A percentile compares a stretch with the other conserved stretches of the same genome.
Evolutionary conservation across 2,888 invertebrate species (phyloP).

Genomic region (Chrysomela aeneicollis): DNA sequence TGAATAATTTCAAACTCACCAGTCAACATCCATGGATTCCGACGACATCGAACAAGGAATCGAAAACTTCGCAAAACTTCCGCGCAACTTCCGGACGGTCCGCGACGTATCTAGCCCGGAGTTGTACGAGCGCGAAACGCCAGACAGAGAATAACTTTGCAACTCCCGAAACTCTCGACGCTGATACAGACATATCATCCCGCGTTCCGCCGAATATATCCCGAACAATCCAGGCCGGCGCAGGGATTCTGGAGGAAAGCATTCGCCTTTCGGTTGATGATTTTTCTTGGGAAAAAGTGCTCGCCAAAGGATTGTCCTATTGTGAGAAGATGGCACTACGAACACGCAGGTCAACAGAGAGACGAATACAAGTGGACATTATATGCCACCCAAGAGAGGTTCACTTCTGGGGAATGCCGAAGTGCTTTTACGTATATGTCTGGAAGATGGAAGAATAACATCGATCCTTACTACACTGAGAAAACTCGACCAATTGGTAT

Average conservation of each 20-base stretch:
- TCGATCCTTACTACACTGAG: no score
- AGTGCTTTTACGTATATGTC: no score
- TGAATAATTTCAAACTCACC: background rate
- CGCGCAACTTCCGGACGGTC: slow-evolving; percentile 4
- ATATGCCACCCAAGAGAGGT: no score
- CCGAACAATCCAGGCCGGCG: slow-evolving; percentile 46
- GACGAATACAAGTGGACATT: no score
- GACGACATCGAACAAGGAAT: background rate
- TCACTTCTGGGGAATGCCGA: no score
- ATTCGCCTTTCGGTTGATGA: background rate
- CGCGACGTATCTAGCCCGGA: slow-evolving; percentile 11
- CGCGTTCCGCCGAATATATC: slow-evolving; percentile 44
- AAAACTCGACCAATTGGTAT: no score
- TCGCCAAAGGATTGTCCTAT: background rate
- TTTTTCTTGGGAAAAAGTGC: background rate
- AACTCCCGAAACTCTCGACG: slow-evolving; percentile 26
- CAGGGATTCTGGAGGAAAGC: slow-evolving; percentile 29
- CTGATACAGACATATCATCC: slow-evolving; percentile 50
- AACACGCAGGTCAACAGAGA: background rate
- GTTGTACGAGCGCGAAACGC: slow-evolving; percentile 40
- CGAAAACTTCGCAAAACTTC: slow-evolving; percentile 13
- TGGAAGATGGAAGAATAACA: no score
- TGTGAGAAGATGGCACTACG: background rate
- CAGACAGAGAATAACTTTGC: slow-evolving; percentile 50
- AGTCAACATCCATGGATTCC: background rate